phyloP scores from a whole-genome alignment of 2,113 vertebrate species.

The Gymnobelideus leadbeateri region DNA sequence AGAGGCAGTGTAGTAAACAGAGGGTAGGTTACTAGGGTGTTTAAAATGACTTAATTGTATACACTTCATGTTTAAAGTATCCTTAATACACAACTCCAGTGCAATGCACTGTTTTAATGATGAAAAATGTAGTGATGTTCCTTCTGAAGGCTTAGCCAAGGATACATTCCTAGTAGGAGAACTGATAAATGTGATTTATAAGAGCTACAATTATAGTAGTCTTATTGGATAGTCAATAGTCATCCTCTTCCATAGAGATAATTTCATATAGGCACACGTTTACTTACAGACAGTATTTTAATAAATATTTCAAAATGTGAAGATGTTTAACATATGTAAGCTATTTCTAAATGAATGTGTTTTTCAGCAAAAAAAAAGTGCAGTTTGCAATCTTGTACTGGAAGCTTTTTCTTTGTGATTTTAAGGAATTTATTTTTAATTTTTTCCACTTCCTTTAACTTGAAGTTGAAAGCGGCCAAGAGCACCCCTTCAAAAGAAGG shows the following conservation, averaged over 20 bases:
- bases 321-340: neutral
- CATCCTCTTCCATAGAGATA: neutral
- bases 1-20: neutral
- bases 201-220: neutral
- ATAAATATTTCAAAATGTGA: neutral
- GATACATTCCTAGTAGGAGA: neutral
- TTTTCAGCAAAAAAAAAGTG: constrained; percentile 1
- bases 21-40: neutral
- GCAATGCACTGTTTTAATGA: constrained; percentile 20
- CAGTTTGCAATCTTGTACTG: neutral
- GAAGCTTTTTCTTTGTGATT: neutral
- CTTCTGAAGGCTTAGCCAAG: neutral
- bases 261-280: rapidly evolving
- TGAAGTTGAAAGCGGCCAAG: neutral
- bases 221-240: constrained; percentile 19
- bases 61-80: constrained; percentile 14
- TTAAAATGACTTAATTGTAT: constrained; percentile 48
- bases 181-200: constrained; percentile 27
- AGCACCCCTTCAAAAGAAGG: neutral
- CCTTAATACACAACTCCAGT: constrained; percentile 2
- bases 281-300: neutral
- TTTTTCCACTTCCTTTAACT: neutral
- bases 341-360: neutral
- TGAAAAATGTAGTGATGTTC: neutral
- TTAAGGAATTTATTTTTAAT: neutral